Conservation (phyloP, 2,113 vertebrate genomes). For the Opisthocomus hoazin region DNA sequence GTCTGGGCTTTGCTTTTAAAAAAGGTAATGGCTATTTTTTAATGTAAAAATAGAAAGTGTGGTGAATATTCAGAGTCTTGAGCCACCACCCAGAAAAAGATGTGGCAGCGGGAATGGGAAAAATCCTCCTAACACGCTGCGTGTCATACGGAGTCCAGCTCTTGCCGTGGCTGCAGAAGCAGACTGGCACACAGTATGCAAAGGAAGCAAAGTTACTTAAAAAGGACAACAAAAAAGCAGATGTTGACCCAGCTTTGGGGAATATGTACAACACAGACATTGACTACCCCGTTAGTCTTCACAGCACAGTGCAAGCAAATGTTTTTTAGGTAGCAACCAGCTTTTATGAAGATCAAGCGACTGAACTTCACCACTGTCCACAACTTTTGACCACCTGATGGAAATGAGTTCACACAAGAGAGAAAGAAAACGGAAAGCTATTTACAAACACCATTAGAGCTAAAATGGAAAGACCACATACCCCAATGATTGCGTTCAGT, state of each 20-base stretch:
- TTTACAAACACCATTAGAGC: conserved; percentile 80
- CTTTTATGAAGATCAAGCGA: not conserved
- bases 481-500: conserved; percentile 98
- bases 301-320: not conserved
- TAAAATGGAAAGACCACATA: conserved; percentile 92
- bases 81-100: not conserved
- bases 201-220: not conserved
- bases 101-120: not conserved
- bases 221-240: not conserved
- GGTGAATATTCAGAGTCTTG: not conserved
- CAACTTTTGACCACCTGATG: not conserved
- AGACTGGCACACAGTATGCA: not conserved
- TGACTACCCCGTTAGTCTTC: not conserved
- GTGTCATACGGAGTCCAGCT: not conserved
- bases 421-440: conserved; percentile 56
- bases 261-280: not conserved
- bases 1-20: not conserved
- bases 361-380: not conserved
- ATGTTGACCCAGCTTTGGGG: not conserved
- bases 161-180: not conserved
- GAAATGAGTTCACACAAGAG: not conserved
- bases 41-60: not conserved
- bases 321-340: not conserved
- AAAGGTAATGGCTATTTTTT: not conserved
- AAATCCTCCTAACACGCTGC: not conserved